These are phyloP conservation scores for Drosophila paramelanica DNA, from an alignment of 2,888 invertebrate species.

Conservation along the genomic window DNA sequence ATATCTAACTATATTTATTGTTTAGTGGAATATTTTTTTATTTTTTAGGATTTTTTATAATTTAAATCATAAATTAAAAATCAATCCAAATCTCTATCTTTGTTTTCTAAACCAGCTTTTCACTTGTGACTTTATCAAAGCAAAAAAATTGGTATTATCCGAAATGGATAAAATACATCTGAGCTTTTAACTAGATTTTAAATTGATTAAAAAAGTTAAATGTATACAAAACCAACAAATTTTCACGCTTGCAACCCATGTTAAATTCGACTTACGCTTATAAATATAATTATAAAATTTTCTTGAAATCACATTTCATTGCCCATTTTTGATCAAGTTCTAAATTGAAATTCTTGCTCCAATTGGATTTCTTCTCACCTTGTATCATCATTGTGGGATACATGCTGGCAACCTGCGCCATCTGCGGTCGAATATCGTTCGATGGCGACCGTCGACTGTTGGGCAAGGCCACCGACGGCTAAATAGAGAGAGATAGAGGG, in stretches of 20 bases:
- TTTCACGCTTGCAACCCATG: background rate
- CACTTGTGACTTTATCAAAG: too few relatives aligned
- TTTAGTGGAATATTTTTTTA: too few relatives aligned
- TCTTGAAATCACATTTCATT: background rate
- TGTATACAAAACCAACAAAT: background rate
- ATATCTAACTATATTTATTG: too few relatives aligned
- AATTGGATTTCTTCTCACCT: conserved; percentile 66
- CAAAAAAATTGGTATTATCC: too few relatives aligned
- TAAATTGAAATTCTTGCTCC: background rate
- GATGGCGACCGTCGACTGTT: conserved; percentile 85
- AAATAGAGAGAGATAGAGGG: background rate
- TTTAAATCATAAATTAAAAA: too few relatives aligned
- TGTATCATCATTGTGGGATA: conserved; percentile 85
- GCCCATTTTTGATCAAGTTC: background rate
- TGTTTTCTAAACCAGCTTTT: too few relatives aligned
- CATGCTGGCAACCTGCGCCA: conserved; percentile 84
- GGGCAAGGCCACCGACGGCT: conserved; percentile 85
- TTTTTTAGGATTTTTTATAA: too few relatives aligned
- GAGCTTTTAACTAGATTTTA: too few relatives aligned
- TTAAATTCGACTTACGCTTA: too few relatives aligned
- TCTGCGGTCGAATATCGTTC: conserved; percentile 83
- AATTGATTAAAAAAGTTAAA: background rate
- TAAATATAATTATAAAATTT: background rate
- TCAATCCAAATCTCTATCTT: too few relatives aligned
- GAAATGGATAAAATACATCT: too few relatives aligned